Evolutionary conservation across 2,888 invertebrate species (phyloP).

Genomic region (Cenopis cana): DNA sequence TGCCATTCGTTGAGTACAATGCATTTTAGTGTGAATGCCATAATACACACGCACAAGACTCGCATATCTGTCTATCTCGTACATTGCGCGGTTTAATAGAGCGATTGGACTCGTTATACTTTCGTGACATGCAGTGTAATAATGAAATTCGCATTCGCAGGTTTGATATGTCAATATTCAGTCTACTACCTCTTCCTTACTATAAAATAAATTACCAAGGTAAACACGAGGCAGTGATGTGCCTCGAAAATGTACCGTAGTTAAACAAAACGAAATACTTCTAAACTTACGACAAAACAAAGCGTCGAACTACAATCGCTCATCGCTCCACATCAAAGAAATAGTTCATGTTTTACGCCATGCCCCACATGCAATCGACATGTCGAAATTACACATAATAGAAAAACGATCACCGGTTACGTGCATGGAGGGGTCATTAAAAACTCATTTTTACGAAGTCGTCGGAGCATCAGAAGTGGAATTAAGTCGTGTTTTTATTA

Average conservation of each 20-base stretch:
- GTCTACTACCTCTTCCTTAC: neutral
- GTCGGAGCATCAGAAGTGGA: constrained; percentile 53
- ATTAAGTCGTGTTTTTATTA: constrained; percentile 59
- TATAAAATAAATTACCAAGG: neutral
- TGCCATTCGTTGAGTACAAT: neutral
- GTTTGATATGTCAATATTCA: neutral
- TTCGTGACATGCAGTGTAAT: too few relatives aligned
- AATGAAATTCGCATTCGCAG: too few relatives aligned
- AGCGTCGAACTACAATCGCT: constrained; percentile 6
- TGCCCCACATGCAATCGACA: neutral
- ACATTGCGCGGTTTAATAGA: too few relatives aligned
- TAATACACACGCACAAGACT: too few relatives aligned
- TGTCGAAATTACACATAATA: constrained; percentile 48
- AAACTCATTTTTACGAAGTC: constrained; percentile 54
- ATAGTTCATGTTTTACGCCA: constrained; percentile 13
- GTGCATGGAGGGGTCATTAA: constrained; percentile 54
- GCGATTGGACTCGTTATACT: too few relatives aligned
- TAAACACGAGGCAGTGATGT: neutral
- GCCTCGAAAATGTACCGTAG: neutral
- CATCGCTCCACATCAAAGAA: constrained; percentile 10
- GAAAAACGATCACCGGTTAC: constrained; percentile 50
- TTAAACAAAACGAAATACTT: neutral
- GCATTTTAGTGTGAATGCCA: too few relatives aligned
- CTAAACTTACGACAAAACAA: constrained; percentile 1
- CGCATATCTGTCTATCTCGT: too few relatives aligned